Evolutionary conservation across 2,113 vertebrate species (phyloP).

Genomic region (Xiphorhynchus elegans): DNA sequence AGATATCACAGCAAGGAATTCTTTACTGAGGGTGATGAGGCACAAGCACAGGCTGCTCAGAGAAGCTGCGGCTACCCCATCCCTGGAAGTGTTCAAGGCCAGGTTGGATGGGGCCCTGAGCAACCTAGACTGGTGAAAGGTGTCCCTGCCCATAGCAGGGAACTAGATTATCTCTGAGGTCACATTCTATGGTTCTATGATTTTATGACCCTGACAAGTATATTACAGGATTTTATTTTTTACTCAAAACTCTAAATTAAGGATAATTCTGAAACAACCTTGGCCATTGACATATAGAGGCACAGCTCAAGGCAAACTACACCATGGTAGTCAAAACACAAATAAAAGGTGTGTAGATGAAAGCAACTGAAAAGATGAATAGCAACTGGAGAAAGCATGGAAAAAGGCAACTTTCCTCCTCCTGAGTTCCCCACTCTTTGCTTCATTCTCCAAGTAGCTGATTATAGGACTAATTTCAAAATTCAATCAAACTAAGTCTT

Average conservation of each 20-base stretch:
- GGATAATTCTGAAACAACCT: background rate
- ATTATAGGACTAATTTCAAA: background rate
- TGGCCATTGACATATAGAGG: background rate
- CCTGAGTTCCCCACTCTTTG: background rate
- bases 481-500: background rate
- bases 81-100: background rate
- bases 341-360: background rate
- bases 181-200: background rate
- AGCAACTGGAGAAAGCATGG: background rate
- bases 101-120: background rate
- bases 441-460: background rate
- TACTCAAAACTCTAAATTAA: background rate
- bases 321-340: background rate
- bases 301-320: background rate
- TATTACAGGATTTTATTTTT: background rate
- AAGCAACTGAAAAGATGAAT: background rate
- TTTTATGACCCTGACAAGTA: background rate
- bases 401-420: background rate
- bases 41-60: background rate
- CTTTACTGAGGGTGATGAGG: background rate
- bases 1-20: background rate
- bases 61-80: background rate
- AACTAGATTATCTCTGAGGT: background rate
- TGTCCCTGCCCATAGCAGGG: background rate
- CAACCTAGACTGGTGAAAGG: background rate